Percentiles rank a stretch among this genome's conserved stretches.
Evolutionary conservation across 2,113 vertebrate species (phyloP).

Genomic region (Scomber scombrus): DNA sequence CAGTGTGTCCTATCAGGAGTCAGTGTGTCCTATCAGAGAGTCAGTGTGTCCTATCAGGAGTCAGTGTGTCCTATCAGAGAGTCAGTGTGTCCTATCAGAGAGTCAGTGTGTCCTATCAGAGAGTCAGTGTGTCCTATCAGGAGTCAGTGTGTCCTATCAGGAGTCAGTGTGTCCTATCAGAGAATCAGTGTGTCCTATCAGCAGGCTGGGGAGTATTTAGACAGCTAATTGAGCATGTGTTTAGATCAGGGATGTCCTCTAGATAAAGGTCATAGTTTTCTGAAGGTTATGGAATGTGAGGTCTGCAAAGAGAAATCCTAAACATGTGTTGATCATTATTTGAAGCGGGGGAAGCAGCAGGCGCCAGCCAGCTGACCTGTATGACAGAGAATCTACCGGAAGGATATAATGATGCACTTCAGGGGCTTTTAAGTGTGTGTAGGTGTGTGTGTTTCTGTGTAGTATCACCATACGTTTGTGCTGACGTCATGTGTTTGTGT

Average conservation of each 20-base stretch:
- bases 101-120: neutral
- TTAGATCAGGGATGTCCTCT: conserved; percentile 1
- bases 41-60: no score
- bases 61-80: no score
- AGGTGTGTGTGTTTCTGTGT: no score
- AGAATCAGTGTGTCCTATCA: no score
- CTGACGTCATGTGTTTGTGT: no score
- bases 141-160: neutral
- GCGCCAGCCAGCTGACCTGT: conserved; percentile 38
- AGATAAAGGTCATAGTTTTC: conserved; percentile 7
- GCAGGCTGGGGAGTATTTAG: neutral
- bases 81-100: neutral
- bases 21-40: no score
- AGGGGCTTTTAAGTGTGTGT: conserved; percentile 1
- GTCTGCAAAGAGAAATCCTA: conserved; percentile 65
- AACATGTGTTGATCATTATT: conserved; percentile 83
- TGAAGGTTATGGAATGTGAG: conserved; percentile 50
- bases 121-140: no score
- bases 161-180: no score
- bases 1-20: no score
- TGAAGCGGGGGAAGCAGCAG: conserved; percentile 69
- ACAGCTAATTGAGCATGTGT: conserved; percentile 9
- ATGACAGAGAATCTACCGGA: neutral
- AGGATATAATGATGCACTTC: conserved; percentile 31
- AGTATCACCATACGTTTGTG: neutral